Conservation (phyloP, 2,888 invertebrate genomes). For the Coecobrya sp. region DNA sequence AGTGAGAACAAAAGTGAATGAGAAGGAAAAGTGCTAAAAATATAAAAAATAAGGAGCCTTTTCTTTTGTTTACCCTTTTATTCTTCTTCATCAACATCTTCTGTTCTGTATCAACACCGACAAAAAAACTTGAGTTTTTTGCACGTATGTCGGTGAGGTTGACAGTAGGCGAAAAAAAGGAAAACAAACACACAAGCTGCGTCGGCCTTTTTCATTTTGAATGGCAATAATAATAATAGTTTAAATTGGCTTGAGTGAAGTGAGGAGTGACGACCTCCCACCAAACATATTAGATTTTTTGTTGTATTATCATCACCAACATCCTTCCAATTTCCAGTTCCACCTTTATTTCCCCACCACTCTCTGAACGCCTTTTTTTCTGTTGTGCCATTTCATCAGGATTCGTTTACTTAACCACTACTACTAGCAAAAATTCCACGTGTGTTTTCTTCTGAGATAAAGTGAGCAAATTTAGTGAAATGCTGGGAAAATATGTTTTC, state of each 20-base stretch:
- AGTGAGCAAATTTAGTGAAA: conserved; percentile 45
- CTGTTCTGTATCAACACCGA: neutral
- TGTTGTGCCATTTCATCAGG: neutral
- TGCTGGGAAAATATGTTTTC: conserved; percentile 31
- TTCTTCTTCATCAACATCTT: neutral
- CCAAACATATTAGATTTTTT: conserved; percentile 14
- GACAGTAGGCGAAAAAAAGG: neutral
- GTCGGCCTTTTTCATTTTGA: neutral
- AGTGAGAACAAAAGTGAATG: conserved; percentile 6
- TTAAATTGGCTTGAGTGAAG: conserved; percentile 8
- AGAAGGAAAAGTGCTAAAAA: neutral
- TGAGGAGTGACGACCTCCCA: neutral
- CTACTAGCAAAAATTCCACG: conserved; percentile 9
- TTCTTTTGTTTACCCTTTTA: conserved; percentile 43
- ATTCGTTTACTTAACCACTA: neutral
- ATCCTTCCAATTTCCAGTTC: neutral
- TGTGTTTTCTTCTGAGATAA: conserved; percentile 6
- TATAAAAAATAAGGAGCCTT: neutral
- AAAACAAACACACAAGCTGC: neutral
- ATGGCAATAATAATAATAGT: neutral
- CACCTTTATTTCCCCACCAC: conserved; percentile 3
- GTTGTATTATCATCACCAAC: neutral
- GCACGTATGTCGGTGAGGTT: neutral
- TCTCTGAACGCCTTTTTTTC: neutral
- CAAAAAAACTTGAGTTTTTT: neutral